phyloP scores from a whole-genome alignment of 2,797 vertebrate species.

The Lagorchestes hirsutus region DNA sequence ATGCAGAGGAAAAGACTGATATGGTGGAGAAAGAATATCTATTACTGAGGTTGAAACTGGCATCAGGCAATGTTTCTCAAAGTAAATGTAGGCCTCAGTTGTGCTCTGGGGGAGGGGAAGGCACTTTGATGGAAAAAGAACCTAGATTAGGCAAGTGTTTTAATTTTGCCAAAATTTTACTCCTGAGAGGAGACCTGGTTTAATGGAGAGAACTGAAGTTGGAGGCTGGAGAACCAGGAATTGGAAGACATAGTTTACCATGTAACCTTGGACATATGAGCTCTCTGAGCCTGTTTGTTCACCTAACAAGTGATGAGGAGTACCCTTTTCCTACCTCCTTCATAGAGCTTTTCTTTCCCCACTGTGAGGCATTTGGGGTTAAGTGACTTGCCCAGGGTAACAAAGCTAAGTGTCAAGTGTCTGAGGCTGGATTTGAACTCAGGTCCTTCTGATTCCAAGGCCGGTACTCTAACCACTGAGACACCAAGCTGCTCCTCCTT shows the following conservation, averaged over 20 bases:
- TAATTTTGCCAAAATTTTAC: not conserved
- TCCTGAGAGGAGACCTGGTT: not conserved
- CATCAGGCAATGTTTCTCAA: not conserved
- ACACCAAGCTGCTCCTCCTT: too few species aligned
- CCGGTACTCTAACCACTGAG: too few species aligned
- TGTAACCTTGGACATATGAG: not conserved
- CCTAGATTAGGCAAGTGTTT: not conserved
- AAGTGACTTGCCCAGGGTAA: too few species aligned
- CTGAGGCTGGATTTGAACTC: too few species aligned
- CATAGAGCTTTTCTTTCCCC: too few species aligned
- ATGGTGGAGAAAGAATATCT: not conserved
- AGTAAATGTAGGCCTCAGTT: too few species aligned
- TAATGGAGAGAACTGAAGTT: too few species aligned
- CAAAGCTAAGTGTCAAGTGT: too few species aligned
- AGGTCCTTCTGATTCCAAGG: too few species aligned
- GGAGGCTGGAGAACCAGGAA: not conserved
- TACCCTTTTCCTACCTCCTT: not conserved
- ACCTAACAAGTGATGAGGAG: not conserved
- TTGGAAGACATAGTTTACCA: not conserved
- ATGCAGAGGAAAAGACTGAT: not conserved
- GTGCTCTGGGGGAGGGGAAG: too few species aligned
- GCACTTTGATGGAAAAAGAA: not conserved
- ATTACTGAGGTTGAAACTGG: not conserved
- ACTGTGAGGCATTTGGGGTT: too few species aligned
- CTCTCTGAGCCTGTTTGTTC: not conserved